A percentile compares a stretch with the other conserved stretches of the same genome.
phyloP scores from a whole-genome alignment of 1,140 invertebrate genomes.

The Sesamia nonagrioides region DNA sequence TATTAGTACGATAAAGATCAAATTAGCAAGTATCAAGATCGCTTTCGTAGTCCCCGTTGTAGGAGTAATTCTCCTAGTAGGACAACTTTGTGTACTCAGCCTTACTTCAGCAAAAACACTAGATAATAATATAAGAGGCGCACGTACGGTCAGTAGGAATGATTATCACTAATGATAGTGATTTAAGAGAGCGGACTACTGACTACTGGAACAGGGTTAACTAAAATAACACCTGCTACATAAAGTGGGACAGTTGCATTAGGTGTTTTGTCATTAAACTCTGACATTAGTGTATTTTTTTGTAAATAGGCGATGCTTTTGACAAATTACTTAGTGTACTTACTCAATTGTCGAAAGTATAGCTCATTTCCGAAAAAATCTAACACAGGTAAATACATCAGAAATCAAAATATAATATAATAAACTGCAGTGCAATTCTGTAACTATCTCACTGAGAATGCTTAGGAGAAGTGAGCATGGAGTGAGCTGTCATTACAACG shows the following conservation, averaged over 20 bases:
- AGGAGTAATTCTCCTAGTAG: slow-evolving; percentile 5
- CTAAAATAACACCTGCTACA: slow-evolving; percentile 31
- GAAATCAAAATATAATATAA: no score
- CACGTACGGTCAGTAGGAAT: slow-evolving; percentile 36
- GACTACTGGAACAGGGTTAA: slow-evolving; percentile 40
- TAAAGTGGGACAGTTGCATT: slow-evolving; percentile 14
- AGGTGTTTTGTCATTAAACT: slow-evolving; percentile 13
- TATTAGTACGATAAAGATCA: no score
- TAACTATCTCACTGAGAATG: no score
- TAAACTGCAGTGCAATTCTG: no score
- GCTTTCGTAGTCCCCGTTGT: neutral
- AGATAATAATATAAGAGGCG: slow-evolving; percentile 38
- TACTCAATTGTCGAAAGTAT: no score
- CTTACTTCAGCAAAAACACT: slow-evolving; percentile 36
- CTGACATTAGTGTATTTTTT: neutral
- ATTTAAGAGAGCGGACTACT: slow-evolving; percentile 35
- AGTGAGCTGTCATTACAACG: no score
- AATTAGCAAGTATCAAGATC: no score
- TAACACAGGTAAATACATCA: no score
- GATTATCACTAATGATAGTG: slow-evolving; percentile 42
- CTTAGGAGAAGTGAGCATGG: no score
- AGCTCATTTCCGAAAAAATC: no score
- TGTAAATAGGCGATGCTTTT: no score
- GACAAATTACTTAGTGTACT: no score
- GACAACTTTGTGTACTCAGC: slow-evolving; percentile 5